Base-by-base conservation (phyloP, 53 echinoderm and acorn worm species). In the Holothuria scabra region DNA sequence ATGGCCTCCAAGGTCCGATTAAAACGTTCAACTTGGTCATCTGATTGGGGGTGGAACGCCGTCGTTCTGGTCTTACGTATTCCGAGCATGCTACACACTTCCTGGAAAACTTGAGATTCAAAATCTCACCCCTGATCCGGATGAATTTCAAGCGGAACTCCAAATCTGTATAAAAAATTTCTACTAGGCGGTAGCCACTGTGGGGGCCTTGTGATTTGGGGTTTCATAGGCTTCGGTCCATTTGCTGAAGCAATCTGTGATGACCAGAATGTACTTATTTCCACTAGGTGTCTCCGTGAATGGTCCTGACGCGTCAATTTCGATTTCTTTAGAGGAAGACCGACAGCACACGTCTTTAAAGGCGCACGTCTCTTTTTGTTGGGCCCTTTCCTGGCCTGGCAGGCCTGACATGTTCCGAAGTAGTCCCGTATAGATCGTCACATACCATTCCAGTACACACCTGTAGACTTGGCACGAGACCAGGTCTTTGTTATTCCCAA, bases 401-500 rank as follows among this genome's bases (percentile, higher is more conserved):
- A 91, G 2, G 63, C 44, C 1, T 63, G n/a, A n/a, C 91, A 94
- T 22, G 55, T 66, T 32, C 89, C 38, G 10, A 84, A 52, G 34
- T 14, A 69, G 21, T 81, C 79, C 12, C 83, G 44, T 6, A 91
- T 58, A 60, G 89, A 91, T 2, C 37, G 67, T 28, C 80, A 31
- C 91, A 91, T 87, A 35, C 87, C 76, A 18, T 41, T 49, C 91
- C 89, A 91, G 74, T 84, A 91, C 24, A 84, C 89, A 4, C 83
- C 24, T 12, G 86, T 82, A 26, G 63, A 79, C 37, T 69, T 80
- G 12, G 38, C 14, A 28, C 33, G 31, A 0, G 70, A 37, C 58
- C 88, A 70, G 14, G 91, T 94, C 46, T 89, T 84, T 8, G 60
- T 65, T n/a, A 83, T 66, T 60, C 91, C 91, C 48, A 94, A 69